Conservation (phyloP, 1,140 invertebrate species). For the Berghia stephanieae region DNA sequence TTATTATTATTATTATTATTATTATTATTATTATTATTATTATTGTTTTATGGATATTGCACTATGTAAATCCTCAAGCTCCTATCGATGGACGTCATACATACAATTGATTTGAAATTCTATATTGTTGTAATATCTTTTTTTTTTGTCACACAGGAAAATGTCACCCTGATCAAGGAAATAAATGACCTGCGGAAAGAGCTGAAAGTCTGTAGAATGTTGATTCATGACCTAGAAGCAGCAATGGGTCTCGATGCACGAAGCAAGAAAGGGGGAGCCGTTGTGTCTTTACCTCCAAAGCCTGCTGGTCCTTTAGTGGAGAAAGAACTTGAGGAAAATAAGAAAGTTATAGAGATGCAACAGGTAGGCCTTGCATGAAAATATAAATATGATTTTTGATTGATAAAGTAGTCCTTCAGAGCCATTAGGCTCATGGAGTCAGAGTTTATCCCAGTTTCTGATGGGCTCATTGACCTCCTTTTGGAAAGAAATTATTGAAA, state of each 20-base stretch:
- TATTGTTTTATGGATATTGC: too few species aligned
- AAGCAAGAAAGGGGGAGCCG: conserved; percentile 70
- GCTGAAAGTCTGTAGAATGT: conserved; percentile 73
- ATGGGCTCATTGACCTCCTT: too few species aligned
- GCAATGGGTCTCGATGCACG: conserved; percentile 71
- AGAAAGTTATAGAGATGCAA: conserved; percentile 32
- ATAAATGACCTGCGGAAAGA: conserved; percentile 78
- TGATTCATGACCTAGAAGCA: conserved; percentile 77
- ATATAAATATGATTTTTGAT: too few species aligned
- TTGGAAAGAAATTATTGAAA: too few species aligned
- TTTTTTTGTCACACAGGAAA: conserved; percentile 71
- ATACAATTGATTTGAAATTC: too few species aligned
- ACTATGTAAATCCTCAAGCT: too few species aligned
- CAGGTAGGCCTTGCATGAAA: conserved; percentile 27
- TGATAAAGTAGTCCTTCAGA: too few species aligned
- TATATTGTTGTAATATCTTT: not conserved
- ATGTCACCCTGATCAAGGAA: conserved; percentile 78
- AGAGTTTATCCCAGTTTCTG: too few species aligned
- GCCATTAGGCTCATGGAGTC: too few species aligned
- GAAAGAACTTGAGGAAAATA: conserved; percentile 30
- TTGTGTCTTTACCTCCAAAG: conserved; percentile 4
- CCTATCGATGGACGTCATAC: too few species aligned
- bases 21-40: too few species aligned
- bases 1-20: too few species aligned
- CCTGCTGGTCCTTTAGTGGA: conserved; percentile 21